Conservation (phyloP, 2,797 vertebrate genomes). For the Alauda arvensis region DNA sequence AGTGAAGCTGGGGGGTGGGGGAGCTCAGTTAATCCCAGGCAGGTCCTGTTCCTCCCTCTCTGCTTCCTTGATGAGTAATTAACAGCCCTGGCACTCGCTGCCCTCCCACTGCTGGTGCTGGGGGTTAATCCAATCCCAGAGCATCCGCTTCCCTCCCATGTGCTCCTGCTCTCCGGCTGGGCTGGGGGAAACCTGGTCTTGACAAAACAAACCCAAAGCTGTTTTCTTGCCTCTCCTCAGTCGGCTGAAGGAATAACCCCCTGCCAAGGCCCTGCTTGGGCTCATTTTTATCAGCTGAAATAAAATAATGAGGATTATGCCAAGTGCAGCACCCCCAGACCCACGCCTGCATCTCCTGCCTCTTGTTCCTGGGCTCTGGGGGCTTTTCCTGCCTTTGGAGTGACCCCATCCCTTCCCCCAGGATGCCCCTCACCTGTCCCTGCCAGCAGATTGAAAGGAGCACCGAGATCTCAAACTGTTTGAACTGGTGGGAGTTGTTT, state of each 20-base stretch:
- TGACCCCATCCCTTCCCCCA: not conserved
- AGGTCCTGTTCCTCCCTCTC: not conserved
- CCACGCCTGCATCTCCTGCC: not conserved
- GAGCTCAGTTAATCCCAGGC: not conserved
- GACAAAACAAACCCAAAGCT: not conserved
- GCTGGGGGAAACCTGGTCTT: not conserved
- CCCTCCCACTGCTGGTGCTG: not conserved
- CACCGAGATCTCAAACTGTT: not conserved
- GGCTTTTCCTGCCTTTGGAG: not conserved
- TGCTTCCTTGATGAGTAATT: not conserved
- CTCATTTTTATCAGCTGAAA: not conserved
- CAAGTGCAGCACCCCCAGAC: rapidly evolving
- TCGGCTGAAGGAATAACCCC: not conserved
- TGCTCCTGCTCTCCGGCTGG: not conserved
- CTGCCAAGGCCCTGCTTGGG: rapidly evolving
- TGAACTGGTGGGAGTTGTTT: not conserved
- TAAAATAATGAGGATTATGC: not conserved
- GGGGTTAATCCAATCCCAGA: not conserved
- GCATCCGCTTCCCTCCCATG: rapidly evolving
- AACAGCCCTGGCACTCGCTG: not conserved
- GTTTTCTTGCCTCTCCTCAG: not conserved
- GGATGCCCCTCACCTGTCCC: not conserved
- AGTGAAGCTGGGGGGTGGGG: not conserved
- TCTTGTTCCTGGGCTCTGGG: rapidly evolving
- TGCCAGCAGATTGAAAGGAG: not conserved